Evolutionary conservation across 2,113 vertebrate genomes (phyloP), one percentile per base, ranked within the genome.

Genomic region (Bostrychus sinensis): DNA sequence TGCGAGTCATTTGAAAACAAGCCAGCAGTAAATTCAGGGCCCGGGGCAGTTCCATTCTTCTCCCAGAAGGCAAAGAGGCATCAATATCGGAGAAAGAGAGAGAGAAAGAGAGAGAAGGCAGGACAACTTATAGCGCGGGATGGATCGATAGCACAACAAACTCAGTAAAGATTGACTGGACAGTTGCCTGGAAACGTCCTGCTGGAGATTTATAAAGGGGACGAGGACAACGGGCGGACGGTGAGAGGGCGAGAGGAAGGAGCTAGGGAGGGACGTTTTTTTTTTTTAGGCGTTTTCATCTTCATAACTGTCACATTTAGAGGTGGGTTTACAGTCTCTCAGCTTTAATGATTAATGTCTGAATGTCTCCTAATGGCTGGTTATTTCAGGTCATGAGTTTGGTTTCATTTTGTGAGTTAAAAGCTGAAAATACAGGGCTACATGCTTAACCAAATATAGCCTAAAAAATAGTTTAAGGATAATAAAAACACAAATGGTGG

Each of bases 121-220:
- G 76, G 72, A 85, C 78, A 86, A 86, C 82, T 74, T 86, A 83
- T 82, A 82, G 81, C 72, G 70, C 46, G 66, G 80, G 72, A 80
- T 57, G 51, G 83, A 87, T 88, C 83, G 12, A 89, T 90, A 74
- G 68, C 17, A n/a, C 76, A 84, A 87, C 89, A 87, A 86, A 90
- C 77, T 84, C 83, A 67, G 86, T 84, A 83, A 88, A 86, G 86
- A 90, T 88, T 87, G 82, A 88, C 80, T 84, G 67, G 78, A 82
- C 76, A 86, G 79, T 79, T 83, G 79, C 75, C 81, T 80, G 65
- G 80, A 84, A 77, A 85, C 58, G 53, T 78, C 80, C 67, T 25
- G 60, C 46, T 45, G 22, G 26, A 80, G 78, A 89, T 89, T 87
- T 89, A 89, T 84, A 77, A 73, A 4, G 36, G 22, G 12, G 73